Conservation (phyloP, 2,113 vertebrate genomes). For the Malurus elegans region DNA sequence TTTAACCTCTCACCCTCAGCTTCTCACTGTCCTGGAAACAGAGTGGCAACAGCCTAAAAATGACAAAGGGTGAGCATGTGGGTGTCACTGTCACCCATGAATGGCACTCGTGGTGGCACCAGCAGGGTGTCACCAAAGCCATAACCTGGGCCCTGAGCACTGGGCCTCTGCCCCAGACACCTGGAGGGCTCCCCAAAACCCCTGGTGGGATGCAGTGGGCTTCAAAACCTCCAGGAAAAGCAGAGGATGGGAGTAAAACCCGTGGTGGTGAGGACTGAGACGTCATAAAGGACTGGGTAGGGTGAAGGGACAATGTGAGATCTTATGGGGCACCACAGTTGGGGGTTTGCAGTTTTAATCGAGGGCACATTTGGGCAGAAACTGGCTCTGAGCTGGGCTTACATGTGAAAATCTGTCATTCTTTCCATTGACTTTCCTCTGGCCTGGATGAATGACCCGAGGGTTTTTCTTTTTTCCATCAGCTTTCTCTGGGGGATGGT, state of each 20-base stretch:
- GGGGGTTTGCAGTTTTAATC: not conserved
- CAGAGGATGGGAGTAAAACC: not conserved
- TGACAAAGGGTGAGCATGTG: rapidly evolving
- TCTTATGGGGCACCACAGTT: not conserved
- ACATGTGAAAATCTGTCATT: not conserved
- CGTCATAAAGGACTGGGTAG: not conserved
- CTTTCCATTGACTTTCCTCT: not conserved
- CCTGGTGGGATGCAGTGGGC: rapidly evolving
- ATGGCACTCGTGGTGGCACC: not conserved
- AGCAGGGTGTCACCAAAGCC: not conserved
- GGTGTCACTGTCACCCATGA: not conserved
- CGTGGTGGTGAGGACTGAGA: not conserved
- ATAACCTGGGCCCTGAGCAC: rapidly evolving
- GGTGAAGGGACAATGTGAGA: not conserved
- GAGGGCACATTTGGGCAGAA: not conserved
- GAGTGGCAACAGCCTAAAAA: not conserved
- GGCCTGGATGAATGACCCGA: not conserved
- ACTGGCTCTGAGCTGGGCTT: not conserved
- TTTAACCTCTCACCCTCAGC: not conserved
- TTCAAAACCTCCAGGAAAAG: not conserved
- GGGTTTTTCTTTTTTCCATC: not conserved
- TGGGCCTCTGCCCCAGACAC: not conserved
- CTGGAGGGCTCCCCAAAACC: not conserved
- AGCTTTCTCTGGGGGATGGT: not conserved
- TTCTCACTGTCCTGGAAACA: not conserved